Percentiles rank a stretch among this genome's conserved stretches.
phyloP scores from a whole-genome alignment of 2,888 invertebrate genomes.

The Dione juno region DNA sequence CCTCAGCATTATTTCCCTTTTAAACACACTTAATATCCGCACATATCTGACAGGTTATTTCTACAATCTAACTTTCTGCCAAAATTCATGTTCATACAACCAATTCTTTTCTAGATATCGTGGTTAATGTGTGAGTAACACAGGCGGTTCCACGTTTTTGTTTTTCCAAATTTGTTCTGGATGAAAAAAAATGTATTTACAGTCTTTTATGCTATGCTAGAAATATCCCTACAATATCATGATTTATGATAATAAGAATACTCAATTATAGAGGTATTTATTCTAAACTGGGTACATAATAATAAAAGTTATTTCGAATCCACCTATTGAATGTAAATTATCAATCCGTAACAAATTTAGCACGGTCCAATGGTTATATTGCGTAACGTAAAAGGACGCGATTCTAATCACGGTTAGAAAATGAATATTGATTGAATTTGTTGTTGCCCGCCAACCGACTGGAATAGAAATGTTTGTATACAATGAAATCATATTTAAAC shows the following conservation, averaged over 20 bases:
- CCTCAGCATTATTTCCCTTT: too few species aligned
- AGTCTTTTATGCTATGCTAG: neutral
- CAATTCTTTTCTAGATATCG: too few species aligned
- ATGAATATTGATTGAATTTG: slow-evolving; percentile 17
- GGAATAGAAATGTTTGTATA: neutral
- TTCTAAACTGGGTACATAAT: slow-evolving; percentile 52
- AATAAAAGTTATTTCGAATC: slow-evolving; percentile 48
- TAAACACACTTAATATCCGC: too few species aligned
- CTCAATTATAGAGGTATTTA: slow-evolving; percentile 54
- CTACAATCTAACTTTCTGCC: too few species aligned
- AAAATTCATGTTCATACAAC: too few species aligned
- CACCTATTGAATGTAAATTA: slow-evolving; percentile 60
- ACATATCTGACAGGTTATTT: too few species aligned
- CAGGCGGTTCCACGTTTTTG: too few species aligned
- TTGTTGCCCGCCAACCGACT: slow-evolving; percentile 1
- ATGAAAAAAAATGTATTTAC: too few species aligned
- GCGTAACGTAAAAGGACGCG: slow-evolving; percentile 25
- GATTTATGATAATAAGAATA: slow-evolving; percentile 28
- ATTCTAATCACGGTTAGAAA: slow-evolving; percentile 24
- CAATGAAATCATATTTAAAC: neutral
- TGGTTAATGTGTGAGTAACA: too few species aligned
- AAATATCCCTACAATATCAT: neutral
- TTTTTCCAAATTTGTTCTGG: too few species aligned
- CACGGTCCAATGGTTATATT: slow-evolving; percentile 37
- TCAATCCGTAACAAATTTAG: slow-evolving; percentile 44